phyloP scores from a whole-genome alignment of 2,888 invertebrate genomes.

The Pyrrhosoma nymphula region DNA sequence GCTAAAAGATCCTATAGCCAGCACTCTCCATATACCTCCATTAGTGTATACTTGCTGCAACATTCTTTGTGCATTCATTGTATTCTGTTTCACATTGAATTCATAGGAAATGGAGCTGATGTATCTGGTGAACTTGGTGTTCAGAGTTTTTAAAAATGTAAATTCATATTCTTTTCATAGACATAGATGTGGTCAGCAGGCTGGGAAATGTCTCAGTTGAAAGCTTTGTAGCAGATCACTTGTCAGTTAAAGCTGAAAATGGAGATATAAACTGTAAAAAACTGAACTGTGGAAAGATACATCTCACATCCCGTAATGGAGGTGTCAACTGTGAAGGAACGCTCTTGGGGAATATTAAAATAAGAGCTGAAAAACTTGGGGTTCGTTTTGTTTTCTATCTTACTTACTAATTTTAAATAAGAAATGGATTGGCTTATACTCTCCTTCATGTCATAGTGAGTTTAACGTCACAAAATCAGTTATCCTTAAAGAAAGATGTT shows the following conservation, averaged over 20 bases:
- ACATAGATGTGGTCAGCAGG: constrained; percentile 8
- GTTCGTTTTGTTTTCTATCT: not conserved
- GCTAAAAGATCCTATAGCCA: too few species aligned
- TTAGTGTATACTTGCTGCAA: too few species aligned
- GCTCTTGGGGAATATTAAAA: constrained; percentile 23
- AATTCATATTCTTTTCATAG: not conserved
- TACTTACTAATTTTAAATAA: not conserved
- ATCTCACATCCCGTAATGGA: not conserved
- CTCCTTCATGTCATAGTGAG: not conserved
- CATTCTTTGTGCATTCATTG: too few species aligned
- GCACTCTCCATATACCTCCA: too few species aligned
- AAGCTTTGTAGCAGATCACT: not conserved
- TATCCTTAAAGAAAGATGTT: too few species aligned
- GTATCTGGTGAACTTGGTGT: not conserved
- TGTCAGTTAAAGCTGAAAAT: constrained; percentile 43
- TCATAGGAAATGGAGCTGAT: too few species aligned
- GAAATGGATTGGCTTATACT: not conserved
- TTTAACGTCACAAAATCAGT: too few species aligned
- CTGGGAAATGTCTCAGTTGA: constrained; percentile 32
- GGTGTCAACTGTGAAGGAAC: constrained; percentile 24
- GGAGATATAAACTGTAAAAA: constrained; percentile 40
- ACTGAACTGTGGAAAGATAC: not conserved
- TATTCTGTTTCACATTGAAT: too few species aligned
- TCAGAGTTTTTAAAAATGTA: not conserved
- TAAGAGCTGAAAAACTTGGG: constrained; percentile 21